Evolutionary conservation across 2,797 vertebrate species (phyloP), one percentile per base, ranked within the genome.

Genomic region (Smutsia temminckii): DNA sequence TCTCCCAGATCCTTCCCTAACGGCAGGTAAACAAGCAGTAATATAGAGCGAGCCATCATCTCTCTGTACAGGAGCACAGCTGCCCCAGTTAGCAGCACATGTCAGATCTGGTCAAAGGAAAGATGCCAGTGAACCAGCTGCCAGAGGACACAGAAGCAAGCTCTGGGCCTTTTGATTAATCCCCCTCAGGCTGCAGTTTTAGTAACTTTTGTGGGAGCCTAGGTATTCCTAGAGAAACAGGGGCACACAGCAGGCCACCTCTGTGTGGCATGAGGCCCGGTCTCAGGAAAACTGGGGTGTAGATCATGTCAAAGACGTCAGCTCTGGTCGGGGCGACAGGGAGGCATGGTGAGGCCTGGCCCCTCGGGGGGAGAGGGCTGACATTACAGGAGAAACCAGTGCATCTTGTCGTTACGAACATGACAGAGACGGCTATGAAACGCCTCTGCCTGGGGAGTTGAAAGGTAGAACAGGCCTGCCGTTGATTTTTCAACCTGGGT

Each of bases 181-280:
- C n/a, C n/a, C 42, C 23, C 34, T 29, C 0, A 11, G 0, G 2
- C 32, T 69, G n/a, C 10, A 1, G 0, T 32, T 59, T 25, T 9
- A 27, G 37, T 20, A 2, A 11, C 20, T 57, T 13, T 40, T 64
- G 40, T 3, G 27, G 18, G n/a, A 42, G 14, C 34, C 40, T 42
- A 7, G 0, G 23, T 3, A 9, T 5, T 37, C 34, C 37, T 12
- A 53, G 34, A 29, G 21, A 37, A 66, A 59, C 29, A 46, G 32
- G 25, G 49, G 59, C 74, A 14, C 10, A 1, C 5, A 16, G 77
- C 6, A 0, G 18, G 68, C 10, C 18, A 0, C 34, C 37, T 64
- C 13, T 5, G 5, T 4, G 29, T 37, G 40, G 17, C 25, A 68
- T 1, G 2, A 59, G 53, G 4, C 25, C 59, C 32, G 3, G 10